Base-by-base conservation (phyloP, 2,113 vertebrate species). In the Furnarius figulus region DNA sequence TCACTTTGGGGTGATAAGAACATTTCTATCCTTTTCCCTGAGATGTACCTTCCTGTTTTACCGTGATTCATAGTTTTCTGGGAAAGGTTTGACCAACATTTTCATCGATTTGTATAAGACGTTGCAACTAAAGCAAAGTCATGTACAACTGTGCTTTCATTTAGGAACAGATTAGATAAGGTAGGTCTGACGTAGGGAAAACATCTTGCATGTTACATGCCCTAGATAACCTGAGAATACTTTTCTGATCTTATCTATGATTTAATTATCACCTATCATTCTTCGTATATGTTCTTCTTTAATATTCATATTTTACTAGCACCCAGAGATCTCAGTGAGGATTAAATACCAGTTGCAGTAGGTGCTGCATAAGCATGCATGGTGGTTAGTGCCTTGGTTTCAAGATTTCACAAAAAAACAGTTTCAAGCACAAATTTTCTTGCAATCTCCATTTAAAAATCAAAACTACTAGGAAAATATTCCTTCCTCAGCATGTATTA, bases 121-220 rank as follows among this genome's bases (percentile, higher is more conserved):
- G 91, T 93, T 96, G 92, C 87, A 95, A 95, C 76, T 91, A 66
- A 97, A 94, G 71, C 22, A 93, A 95, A 96, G 90, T 83, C 49
- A 85, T 96, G 91, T 98, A 94, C 73, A 96, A 96, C 89, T 61
- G 23, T 88, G 67, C 92, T 96, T 88, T 86, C 95, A 37, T 96
- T 97, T 96, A 90, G 72, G 87, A 96, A 71, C 87, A 97, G 96
- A 97, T 97, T 97, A 97, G 96, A 97, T 97, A 97, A 98, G 94
- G 95, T 95, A 95, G 91, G 81, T 86, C 83, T 70, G 93, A 94
- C 30, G 79, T 62, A 93, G 77, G 89, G 81, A 97, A 98, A 95
- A 93, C 85, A 92, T 93, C 95, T 96, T 97, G 94, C 79, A 91
- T 82, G 94, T 87, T 93, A 84, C 86, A 97, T 93, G 96, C 93